These are phyloP conservation scores for Elaeidobius kamerunicus DNA, from an alignment of 2,888 invertebrate species.

Conservation along the genomic window DNA sequence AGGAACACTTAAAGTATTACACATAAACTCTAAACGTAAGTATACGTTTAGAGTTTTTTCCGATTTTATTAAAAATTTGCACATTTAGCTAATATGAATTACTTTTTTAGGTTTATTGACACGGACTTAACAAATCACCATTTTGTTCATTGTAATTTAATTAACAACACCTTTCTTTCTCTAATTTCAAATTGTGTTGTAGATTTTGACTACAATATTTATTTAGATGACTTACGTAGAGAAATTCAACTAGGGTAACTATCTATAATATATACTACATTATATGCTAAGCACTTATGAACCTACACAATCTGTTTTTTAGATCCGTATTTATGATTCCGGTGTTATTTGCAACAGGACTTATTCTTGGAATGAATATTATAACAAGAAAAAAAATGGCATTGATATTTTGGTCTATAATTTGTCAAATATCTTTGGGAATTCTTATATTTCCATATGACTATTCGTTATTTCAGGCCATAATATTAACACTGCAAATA, in stretches of 20 bases:
- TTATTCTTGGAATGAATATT: constrained; percentile 41
- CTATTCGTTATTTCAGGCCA: constrained; percentile 39
- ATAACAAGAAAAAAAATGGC: constrained; percentile 41
- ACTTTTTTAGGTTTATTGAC: constrained; percentile 62
- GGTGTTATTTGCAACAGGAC: constrained; percentile 48
- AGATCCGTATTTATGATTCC: constrained; percentile 50
- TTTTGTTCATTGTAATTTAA: constrained; percentile 58
- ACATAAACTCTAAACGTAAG: no score
- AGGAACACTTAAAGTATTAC: no score
- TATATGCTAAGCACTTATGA: no score
- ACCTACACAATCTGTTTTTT: constrained; percentile 2
- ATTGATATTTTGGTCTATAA: constrained; percentile 46
- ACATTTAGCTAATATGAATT: no score
- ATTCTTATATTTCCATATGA: constrained; percentile 51
- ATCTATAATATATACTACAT: no score
- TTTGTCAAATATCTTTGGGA: constrained; percentile 53
- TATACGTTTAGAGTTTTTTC: no score
- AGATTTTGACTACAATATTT: constrained; percentile 58
- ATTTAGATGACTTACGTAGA: constrained; percentile 52
- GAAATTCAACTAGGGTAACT: constrained; percentile 34
- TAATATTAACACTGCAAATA: constrained; percentile 50
- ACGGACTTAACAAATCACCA: constrained; percentile 61
- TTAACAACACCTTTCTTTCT: constrained; percentile 54
- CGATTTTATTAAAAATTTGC: no score
- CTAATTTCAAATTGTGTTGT: constrained; percentile 47